A percentile compares a stretch with the other conserved stretches of the same genome.
phyloP scores from a whole-genome alignment of 1,140 invertebrate genomes.

The Drosophila gunungcola region DNA sequence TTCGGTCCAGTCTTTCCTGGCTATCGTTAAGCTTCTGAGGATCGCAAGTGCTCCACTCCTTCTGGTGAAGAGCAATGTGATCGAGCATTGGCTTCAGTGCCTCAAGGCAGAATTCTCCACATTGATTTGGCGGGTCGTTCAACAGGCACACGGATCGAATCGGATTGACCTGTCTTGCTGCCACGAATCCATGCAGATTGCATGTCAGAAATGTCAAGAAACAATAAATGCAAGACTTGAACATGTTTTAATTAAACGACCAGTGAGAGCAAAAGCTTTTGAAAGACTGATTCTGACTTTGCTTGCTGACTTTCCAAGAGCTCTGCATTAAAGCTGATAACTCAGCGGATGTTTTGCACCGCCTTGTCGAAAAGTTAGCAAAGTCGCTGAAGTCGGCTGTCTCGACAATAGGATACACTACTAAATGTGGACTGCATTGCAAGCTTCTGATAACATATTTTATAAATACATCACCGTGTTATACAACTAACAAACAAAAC shows the following conservation, averaged over 20 bases:
- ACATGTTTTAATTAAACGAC: neutral
- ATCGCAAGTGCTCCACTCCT: neutral
- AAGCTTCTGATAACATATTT: too few species aligned
- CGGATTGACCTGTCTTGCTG: neutral
- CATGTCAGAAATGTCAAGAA: neutral
- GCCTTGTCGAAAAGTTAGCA: too few species aligned
- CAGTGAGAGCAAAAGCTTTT: neutral
- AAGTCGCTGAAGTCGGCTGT: too few species aligned
- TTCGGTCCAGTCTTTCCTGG: neutral
- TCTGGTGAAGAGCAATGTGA: neutral
- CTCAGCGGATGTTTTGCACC: too few species aligned
- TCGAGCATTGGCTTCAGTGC: neutral
- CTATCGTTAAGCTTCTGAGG: neutral
- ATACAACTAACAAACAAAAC: too few species aligned
- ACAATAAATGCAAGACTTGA: neutral
- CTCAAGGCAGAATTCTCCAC: neutral
- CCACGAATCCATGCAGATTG: neutral
- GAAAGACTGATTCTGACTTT: neutral
- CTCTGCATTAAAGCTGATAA: neutral
- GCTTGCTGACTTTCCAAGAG: neutral
- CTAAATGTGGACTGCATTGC: too few species aligned
- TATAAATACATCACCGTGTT: too few species aligned
- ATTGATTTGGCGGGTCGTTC: constrained; percentile 5
- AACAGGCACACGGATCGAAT: constrained; percentile 3
- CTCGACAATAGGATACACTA: too few species aligned